Evolutionary conservation across 1,140 invertebrate species (phyloP), one percentile per base, ranked within the genome.

Genomic region (Aphis gossypii): DNA sequence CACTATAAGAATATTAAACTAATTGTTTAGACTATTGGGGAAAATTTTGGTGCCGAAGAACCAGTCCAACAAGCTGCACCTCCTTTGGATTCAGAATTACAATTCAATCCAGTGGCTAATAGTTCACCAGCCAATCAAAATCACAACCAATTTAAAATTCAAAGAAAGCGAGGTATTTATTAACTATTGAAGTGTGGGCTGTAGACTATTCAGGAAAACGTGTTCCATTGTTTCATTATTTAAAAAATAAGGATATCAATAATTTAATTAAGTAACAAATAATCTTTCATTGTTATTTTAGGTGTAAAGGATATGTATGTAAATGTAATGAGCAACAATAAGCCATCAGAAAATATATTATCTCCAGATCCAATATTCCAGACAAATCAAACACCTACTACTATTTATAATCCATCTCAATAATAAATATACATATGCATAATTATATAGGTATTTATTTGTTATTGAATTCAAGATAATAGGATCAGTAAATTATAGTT

Each of bases 81-180:
- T 41, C 92, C 92, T 56, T 86, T 93, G 51, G 92, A 93, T 86
- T 93, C 92, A 25, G 92, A 93, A 41, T 86, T 93, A 56, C 38
- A 86, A 51, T 93, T 93, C 23, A 93, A 93, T 84, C 92, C 92
- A 41, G 92, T 93, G 23, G 92, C 92, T 86, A 93, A 93, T 93
- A 93, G 92, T 93, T 93, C 92, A 21, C 92, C 92, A 0, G 92
- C 92, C 38, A 86, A 83, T 54, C 92, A 93, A 93, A 93, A 25
- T n/a, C 92, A 93, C 5, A 93, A 93, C 9, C 92, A 93, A 54
- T 93, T 93, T 93, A 93, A 93, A 93, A 93, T 93, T 54, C 92
- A 93, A 56, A 48, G 92, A 20, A 93, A 93, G 44, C 82, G 92
- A 93, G 92, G 92, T 93, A 93, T 1, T 51, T 83, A 25, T 8